Evolutionary conservation across 2,888 invertebrate genomes (phyloP).

Genomic region (Leptinotarsa peninsularis): DNA sequence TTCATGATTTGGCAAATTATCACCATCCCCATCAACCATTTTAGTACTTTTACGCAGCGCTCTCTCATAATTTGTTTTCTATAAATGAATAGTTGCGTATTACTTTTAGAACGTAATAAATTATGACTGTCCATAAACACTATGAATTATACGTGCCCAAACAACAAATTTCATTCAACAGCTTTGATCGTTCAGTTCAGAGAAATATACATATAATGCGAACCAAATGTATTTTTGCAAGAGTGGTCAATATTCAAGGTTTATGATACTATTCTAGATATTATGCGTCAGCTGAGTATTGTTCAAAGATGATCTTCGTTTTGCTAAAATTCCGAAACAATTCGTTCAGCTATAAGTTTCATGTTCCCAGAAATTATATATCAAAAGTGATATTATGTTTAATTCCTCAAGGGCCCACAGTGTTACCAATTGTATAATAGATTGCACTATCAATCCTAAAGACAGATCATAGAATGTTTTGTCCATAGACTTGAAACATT

Average conservation of each 20-base stretch:
- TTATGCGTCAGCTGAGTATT: background rate
- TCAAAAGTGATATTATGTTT: too few species aligned
- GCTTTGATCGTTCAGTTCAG: slow-evolving; percentile 16
- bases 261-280: background rate
- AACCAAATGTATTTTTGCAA: slow-evolving; percentile 11
- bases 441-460: too few species aligned
- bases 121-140: slow-evolving; percentile 3
- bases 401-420: too few species aligned
- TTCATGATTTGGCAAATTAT: background rate
- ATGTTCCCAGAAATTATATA: too few species aligned
- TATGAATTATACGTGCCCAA: slow-evolving; percentile 6
- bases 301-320: too few species aligned
- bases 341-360: too few species aligned
- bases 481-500: too few species aligned
- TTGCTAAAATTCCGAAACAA: too few species aligned
- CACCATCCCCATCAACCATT: background rate
- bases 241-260: background rate
- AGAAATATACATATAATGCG: background rate
- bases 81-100: background rate
- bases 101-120: slow-evolving; percentile 6
- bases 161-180: background rate
- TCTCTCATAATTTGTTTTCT: background rate
- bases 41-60: background rate
- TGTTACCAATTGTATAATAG: too few species aligned
- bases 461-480: too few species aligned